These are phyloP conservation scores for Ochlodes sylvanus DNA, from an alignment of 2,888 invertebrate species.

Conservation along the genomic window DNA sequence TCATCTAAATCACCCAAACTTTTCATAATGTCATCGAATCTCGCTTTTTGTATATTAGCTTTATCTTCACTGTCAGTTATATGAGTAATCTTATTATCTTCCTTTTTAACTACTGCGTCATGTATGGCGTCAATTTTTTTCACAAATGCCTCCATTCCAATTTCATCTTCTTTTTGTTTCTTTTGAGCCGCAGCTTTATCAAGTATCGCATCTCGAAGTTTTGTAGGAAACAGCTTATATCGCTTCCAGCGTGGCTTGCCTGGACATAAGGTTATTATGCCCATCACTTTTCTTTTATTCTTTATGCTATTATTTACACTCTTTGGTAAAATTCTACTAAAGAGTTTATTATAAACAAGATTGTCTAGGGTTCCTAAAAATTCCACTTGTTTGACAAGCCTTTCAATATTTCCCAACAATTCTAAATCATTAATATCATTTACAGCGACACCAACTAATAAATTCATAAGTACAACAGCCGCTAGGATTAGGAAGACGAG, in stretches of 20 bases:
- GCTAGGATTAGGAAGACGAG: slow-evolving; percentile 82
- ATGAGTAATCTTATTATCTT: slow-evolving; percentile 45
- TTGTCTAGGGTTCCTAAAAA: slow-evolving; percentile 80
- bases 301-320: slow-evolving; percentile 63
- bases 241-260: slow-evolving; percentile 68
- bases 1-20: slow-evolving; percentile 66
- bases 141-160: slow-evolving; percentile 61
- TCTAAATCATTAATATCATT: slow-evolving; percentile 85
- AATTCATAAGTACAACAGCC: slow-evolving; percentile 85
- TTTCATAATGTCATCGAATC: slow-evolving; percentile 62
- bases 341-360: slow-evolving; percentile 76
- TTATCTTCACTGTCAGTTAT: slow-evolving; percentile 41
- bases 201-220: slow-evolving; percentile 71
- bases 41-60: slow-evolving; percentile 47
- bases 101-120: slow-evolving; percentile 60
- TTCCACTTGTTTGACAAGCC: slow-evolving; percentile 83
- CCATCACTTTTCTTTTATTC: slow-evolving; percentile 65
- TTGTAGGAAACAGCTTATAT: slow-evolving; percentile 65
- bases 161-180: slow-evolving; percentile 67
- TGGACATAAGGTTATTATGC: slow-evolving; percentile 65
- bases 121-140: slow-evolving; percentile 70
- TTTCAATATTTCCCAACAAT: slow-evolving; percentile 81
- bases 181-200: slow-evolving; percentile 71
- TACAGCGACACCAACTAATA: slow-evolving; percentile 85
- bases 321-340: slow-evolving; percentile 66